Percentiles rank a stretch among this genome's conserved stretches.
These are phyloP conservation scores for Gymnoscopelus braueri DNA, from an alignment of 2,797 vertebrate species.

Conservation along the genomic window DNA sequence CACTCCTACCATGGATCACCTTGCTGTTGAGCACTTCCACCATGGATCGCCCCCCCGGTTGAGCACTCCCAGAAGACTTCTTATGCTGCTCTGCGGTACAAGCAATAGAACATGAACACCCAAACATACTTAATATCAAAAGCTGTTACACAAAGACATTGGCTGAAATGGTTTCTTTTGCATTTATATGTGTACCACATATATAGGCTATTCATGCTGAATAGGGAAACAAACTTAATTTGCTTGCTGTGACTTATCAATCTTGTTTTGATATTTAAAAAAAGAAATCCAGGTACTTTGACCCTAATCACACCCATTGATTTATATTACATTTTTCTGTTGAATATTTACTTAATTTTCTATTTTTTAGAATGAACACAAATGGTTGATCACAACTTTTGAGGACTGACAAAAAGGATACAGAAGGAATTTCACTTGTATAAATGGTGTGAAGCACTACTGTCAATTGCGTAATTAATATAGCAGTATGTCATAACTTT, in stretches of 20 bases:
- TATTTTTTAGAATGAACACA: constrained; percentile 20
- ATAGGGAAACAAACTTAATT: constrained; percentile 42
- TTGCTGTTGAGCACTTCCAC: constrained; percentile 8
- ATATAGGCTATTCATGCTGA: constrained; percentile 19
- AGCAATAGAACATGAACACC: not conserved
- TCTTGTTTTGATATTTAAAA: constrained; percentile 15
- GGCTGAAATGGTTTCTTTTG: constrained; percentile 30
- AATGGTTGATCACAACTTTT: constrained; percentile 21
- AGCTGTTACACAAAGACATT: not conserved
- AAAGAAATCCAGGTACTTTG: constrained; percentile 36
- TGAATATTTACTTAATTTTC: constrained; percentile 38
- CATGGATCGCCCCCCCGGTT: not conserved
- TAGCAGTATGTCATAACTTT: constrained; percentile 21
- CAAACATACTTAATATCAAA: constrained; percentile 9
- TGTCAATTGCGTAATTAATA: constrained; percentile 41
- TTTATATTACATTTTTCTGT: constrained; percentile 22
- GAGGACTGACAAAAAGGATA: constrained; percentile 18
- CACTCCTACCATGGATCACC: constrained; percentile 4
- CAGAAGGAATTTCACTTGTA: not conserved
- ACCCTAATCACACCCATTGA: constrained; percentile 24
- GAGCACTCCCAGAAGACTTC: constrained; percentile 5
- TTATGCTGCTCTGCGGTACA: not conserved
- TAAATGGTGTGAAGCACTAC: constrained; percentile 16
- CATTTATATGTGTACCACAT: constrained; percentile 57
- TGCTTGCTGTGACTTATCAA: constrained; percentile 62